phyloP scores from a whole-genome alignment of 2,113 vertebrate species.

The Platanista minor region DNA sequence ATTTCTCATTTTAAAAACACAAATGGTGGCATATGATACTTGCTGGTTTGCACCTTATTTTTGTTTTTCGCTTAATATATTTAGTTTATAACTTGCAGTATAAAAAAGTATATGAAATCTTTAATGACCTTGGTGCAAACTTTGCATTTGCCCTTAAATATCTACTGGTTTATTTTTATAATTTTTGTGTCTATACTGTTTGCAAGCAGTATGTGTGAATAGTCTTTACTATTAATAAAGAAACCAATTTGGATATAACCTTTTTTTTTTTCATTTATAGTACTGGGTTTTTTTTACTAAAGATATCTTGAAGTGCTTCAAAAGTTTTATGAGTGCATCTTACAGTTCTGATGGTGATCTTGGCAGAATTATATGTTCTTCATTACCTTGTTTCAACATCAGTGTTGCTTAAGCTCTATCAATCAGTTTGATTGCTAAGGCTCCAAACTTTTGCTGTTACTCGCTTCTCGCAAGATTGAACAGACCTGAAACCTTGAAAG shows the following conservation, averaged over 20 bases:
- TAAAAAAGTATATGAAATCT: conserved; percentile 13
- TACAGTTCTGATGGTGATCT: background rate
- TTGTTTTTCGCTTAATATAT: conserved; percentile 6
- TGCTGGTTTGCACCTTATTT: conserved; percentile 27
- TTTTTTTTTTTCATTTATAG: background rate
- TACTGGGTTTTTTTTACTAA: background rate
- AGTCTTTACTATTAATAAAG: conserved; percentile 45
- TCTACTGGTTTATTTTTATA: conserved; percentile 63
- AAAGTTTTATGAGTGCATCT: background rate
- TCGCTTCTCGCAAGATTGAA: background rate
- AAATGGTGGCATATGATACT: background rate
- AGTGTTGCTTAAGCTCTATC: background rate
- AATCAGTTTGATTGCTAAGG: background rate
- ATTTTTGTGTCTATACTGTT: conserved; percentile 43
- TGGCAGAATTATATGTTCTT: background rate
- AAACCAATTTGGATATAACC: conserved; percentile 14
- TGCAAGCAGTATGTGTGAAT: conserved; percentile 10
- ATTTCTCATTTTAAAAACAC: conserved; percentile 16
- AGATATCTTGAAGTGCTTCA: background rate
- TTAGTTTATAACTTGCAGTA: conserved; percentile 19
- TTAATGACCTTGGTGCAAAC: conserved; percentile 11
- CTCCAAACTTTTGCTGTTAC: background rate
- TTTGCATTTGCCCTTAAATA: conserved; percentile 50
- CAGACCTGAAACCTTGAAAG: background rate
- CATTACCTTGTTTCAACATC: background rate